Evolutionary conservation across 2,797 vertebrate species (phyloP).

Genomic region (Scolopax bukidnonensis): DNA sequence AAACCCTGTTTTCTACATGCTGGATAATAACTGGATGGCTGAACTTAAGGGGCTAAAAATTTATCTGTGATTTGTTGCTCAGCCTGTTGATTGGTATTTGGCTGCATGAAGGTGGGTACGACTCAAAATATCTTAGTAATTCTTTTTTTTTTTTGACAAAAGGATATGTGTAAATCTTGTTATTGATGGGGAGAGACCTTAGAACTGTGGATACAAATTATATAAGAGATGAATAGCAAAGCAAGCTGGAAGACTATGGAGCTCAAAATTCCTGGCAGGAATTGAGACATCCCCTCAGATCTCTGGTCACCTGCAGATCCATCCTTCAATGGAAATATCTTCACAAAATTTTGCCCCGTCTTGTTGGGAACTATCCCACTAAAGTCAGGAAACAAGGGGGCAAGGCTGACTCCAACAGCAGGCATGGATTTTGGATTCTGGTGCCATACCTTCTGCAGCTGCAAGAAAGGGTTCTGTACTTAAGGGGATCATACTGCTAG

Average conservation of each 20-base stretch:
- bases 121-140: conserved; percentile 79
- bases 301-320: background rate
- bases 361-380: background rate
- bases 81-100: conserved; percentile 2
- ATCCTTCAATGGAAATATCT: background rate
- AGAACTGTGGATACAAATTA: conserved; percentile 81
- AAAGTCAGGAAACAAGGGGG: background rate
- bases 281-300: background rate
- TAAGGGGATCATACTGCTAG: background rate
- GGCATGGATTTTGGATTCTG: background rate
- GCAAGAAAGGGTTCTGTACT: background rate
- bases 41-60: background rate
- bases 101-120: conserved; percentile 49
- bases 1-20: background rate
- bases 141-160: conserved; percentile 82
- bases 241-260: background rate
- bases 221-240: background rate
- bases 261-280: background rate
- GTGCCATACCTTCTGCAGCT: background rate
- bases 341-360: background rate
- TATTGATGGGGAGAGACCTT: conserved; percentile 83
- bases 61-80: background rate
- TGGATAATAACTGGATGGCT: background rate
- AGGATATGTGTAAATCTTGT: conserved; percentile 82
- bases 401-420: background rate